Evolutionary conservation across 2,888 invertebrate genomes (phyloP), one percentile per base, ranked within the genome.

Genomic region (Euplexia lucipara): DNA sequence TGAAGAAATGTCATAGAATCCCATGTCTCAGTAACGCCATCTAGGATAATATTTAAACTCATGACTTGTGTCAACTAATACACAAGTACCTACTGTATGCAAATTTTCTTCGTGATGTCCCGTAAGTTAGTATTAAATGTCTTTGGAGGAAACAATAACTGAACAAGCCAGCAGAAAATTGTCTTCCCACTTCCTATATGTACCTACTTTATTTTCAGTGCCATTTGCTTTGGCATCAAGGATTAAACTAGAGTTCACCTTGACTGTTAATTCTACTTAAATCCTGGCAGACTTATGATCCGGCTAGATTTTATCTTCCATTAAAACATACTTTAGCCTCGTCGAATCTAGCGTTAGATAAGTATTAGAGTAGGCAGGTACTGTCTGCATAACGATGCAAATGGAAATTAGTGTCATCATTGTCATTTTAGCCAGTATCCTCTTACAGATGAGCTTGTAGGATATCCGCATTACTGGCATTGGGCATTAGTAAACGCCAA

Each of bases 291-390:
- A 45, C 30, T 32, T 47, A 32, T 39, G 18, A 47, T 52, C 16
- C 20, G 16, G 1, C 32, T 30, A 20, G 48, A 65, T 71, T 42
- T 48, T 47, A 34, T 57, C 32, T 47, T 16, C 48, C 63, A 48
- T 48, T 52, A 42, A 52, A 12, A 47, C 9, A 20, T 53, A 47
- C 71, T 65, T 51, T n/a, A 37, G 14, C 26, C 16, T 51, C 26
- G 14, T 22, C 32, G 14, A 56, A 51, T 69, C 41, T 10, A n/a
- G 61, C 61, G 18, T 41, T 32, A 26, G 35, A 51, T 47, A 32
- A 42, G 52, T 48, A 10, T 14, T 20, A 52, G 48, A 70, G 48
- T 53, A 63, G 63, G 63, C 12, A 63, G 41, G 10, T 22, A 7
- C 1, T 2, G 16, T 70, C 6, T 16, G 30, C 9, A 22, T 12